Percentiles rank a stretch among this genome's conserved stretches.
Conservation (phyloP, 2,797 vertebrate species). For the Octomys mimax region DNA sequence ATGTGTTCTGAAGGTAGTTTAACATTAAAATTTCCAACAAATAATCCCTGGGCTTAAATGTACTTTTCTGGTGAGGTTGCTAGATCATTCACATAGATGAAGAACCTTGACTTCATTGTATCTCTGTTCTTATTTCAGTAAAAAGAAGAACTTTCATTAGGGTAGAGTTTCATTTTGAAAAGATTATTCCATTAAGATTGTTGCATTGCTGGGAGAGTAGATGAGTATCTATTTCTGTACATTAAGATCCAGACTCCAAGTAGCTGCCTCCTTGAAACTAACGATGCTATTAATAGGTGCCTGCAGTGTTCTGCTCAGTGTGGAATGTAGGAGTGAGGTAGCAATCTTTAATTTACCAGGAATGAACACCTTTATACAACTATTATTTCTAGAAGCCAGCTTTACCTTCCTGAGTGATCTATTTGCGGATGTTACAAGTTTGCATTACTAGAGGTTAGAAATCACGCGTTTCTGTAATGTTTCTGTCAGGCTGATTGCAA, state of each 20-base stretch:
- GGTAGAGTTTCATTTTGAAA: slow-evolving; percentile 77
- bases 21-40: slow-evolving; percentile 72
- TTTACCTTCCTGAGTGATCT: slow-evolving; percentile 81
- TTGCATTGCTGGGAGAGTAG: slow-evolving; percentile 70
- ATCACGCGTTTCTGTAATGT: slow-evolving; percentile 81
- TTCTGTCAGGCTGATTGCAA: slow-evolving; percentile 80
- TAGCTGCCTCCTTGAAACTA: slow-evolving; percentile 79
- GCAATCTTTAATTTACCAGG: slow-evolving; percentile 80
- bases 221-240: slow-evolving; percentile 79
- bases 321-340: slow-evolving; percentile 72
- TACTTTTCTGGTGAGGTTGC: slow-evolving; percentile 72
- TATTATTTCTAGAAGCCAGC: slow-evolving; percentile 80
- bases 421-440: slow-evolving; percentile 78
- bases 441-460: slow-evolving; percentile 72
- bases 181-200: slow-evolving; percentile 79
- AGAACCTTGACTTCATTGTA: slow-evolving; percentile 69
- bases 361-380: slow-evolving; percentile 78
- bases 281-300: slow-evolving; percentile 83
- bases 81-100: slow-evolving; percentile 85
- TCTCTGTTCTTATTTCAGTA: slow-evolving; percentile 63
- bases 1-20: slow-evolving; percentile 78
- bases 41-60: slow-evolving; percentile 72
- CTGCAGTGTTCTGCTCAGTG: slow-evolving; percentile 70
- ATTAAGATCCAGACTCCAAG: slow-evolving; percentile 78
- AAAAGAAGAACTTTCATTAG: slow-evolving; percentile 78